Evolutionary conservation across 2,888 invertebrate species (phyloP).

Genomic region (Steinernema hermaphroditum): DNA sequence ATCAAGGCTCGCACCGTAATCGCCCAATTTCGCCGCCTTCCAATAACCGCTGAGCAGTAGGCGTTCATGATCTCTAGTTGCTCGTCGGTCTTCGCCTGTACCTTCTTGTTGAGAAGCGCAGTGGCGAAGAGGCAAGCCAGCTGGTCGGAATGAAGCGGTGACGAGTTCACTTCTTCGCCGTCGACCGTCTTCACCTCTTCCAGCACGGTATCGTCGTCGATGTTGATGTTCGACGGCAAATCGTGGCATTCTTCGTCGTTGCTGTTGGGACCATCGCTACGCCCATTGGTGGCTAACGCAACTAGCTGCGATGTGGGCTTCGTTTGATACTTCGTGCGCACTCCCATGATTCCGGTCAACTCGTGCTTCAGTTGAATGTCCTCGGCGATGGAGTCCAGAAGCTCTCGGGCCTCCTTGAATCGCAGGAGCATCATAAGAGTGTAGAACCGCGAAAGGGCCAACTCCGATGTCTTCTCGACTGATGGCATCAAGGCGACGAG

Average conservation of each 20-base stretch:
- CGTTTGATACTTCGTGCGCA: conserved; percentile 85
- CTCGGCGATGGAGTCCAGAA: conserved; percentile 10
- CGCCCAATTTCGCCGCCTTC: conserved; percentile 77
- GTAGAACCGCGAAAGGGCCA: conserved; percentile 11
- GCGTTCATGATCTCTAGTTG: conserved; percentile 81
- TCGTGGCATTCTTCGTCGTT: conserved; percentile 32
- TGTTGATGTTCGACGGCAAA: conserved; percentile 5
- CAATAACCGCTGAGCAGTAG: conserved; percentile 73
- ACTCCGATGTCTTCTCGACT: background rate
- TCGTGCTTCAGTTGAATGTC: conserved; percentile 1
- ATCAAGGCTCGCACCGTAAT: conserved; percentile 78
- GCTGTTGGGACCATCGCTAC: conserved; percentile 36
- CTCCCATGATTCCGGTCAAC: conserved; percentile 73
- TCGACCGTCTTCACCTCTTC: conserved; percentile 76
- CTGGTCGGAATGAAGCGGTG: conserved; percentile 51
- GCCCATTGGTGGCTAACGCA: conserved; percentile 32
- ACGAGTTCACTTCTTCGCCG: conserved; percentile 71
- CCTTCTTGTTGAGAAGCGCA: conserved; percentile 74
- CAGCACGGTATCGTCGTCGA: conserved; percentile 81
- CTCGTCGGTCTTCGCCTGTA: conserved; percentile 80
- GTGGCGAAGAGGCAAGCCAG: conserved; percentile 79
- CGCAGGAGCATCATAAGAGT: conserved; percentile 12
- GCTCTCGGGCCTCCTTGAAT: conserved; percentile 3
- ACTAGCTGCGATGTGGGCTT: conserved; percentile 79
- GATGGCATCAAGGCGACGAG: background rate